Percentiles rank a stretch among this genome's conserved stretches.
Evolutionary conservation across 2,113 vertebrate genomes (phyloP).

Genomic region (cat (Felis catus)): DNA sequence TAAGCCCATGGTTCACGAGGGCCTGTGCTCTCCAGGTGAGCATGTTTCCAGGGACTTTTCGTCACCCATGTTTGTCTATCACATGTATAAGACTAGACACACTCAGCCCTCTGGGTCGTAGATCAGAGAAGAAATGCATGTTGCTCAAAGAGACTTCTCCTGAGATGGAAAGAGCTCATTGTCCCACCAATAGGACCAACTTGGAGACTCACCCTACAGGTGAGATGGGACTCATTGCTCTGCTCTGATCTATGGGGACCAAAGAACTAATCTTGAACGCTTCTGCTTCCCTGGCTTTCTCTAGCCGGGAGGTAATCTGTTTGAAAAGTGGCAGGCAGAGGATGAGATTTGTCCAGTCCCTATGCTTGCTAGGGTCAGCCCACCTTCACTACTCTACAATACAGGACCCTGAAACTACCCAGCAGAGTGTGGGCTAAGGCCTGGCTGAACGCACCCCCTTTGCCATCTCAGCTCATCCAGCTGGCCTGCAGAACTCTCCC

Average conservation of each 20-base stretch:
- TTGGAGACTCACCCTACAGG: not conserved
- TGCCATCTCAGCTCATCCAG: not conserved
- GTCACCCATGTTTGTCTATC: not conserved
- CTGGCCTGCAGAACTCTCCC: not conserved
- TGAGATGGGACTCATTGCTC: not conserved
- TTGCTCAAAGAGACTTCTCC: fast-evolving
- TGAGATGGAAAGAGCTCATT: not conserved
- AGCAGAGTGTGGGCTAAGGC: not conserved
- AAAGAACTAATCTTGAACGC: not conserved
- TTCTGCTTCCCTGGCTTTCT: not conserved
- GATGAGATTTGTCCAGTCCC: not conserved
- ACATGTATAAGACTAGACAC: not conserved
- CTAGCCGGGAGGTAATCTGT: not conserved
- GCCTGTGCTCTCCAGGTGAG: not conserved
- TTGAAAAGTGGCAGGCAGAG: not conserved
- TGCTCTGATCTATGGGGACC: not conserved
- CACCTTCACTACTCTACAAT: not conserved
- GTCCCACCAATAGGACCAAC: not conserved
- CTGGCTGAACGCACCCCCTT: not conserved
- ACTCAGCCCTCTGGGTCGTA: fast-evolving
- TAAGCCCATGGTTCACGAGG: not conserved
- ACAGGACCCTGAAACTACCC: not conserved
- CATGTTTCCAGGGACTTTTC: not conserved
- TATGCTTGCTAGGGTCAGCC: not conserved
- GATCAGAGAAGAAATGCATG: not conserved